Evolutionary conservation across 2,888 invertebrate species (phyloP).

Genomic region (Cordylochernes scorpioides): DNA sequence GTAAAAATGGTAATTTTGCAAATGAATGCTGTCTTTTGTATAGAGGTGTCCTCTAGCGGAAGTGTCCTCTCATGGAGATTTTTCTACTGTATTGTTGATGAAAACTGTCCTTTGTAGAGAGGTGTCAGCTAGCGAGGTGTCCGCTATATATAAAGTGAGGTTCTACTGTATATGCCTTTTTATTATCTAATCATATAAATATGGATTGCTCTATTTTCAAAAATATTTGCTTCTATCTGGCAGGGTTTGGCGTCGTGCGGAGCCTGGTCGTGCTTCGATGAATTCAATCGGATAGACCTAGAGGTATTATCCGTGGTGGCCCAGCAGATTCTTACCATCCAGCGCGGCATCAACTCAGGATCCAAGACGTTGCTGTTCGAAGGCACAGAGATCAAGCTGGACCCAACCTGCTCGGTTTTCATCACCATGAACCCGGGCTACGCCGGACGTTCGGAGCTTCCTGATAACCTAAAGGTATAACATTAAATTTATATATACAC

Average conservation of each 20-base stretch:
- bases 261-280: slow-evolving; percentile 62
- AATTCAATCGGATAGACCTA: slow-evolving; percentile 54
- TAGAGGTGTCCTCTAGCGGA: no score
- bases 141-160: no score
- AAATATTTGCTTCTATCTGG: slow-evolving; percentile 17
- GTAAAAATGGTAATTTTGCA: no score
- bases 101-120: no score
- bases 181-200: no score
- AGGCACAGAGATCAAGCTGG: slow-evolving; percentile 11
- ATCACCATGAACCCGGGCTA: slow-evolving; percentile 26
- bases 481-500: no score
- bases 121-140: no score
- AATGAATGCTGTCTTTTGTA: no score
- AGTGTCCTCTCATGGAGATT: no score
- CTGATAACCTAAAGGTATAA: slow-evolving; percentile 25
- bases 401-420: slow-evolving; percentile 12
- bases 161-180: no score
- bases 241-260: slow-evolving; percentile 23
- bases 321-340: slow-evolving; percentile 52
- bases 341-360: slow-evolving; percentile 28
- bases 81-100: no score
- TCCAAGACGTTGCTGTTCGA: slow-evolving; percentile 9
- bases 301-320: slow-evolving; percentile 56
- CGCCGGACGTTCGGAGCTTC: slow-evolving; percentile 25
- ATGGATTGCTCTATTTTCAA: not conserved